Conservation (phyloP, 2,888 invertebrate species). For the Pseudoips prasinana region DNA sequence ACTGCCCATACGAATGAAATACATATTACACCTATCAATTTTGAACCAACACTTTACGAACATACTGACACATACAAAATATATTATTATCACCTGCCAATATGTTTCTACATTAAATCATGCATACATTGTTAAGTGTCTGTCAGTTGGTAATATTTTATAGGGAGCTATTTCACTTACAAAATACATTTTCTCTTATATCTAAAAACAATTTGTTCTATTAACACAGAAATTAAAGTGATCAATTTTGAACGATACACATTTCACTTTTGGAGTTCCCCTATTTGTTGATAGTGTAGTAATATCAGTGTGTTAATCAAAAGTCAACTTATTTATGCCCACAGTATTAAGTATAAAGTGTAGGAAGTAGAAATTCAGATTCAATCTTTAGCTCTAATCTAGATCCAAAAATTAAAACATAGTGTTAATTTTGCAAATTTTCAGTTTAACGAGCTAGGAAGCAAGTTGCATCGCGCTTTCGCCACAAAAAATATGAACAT, state of each 20-base stretch:
- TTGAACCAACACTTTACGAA: too few relatives aligned
- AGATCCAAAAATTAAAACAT: too few relatives aligned
- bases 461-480: too few relatives aligned
- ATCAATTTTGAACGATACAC: constrained; percentile 51
- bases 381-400: too few relatives aligned
- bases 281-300: constrained; percentile 22
- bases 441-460: too few relatives aligned
- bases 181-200: constrained; percentile 23
- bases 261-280: constrained; percentile 49
- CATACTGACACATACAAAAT: too few relatives aligned
- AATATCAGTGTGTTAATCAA: constrained; percentile 12
- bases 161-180: constrained; percentile 1
- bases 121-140: constrained; percentile 16
- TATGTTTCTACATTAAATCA: constrained; percentile 3
- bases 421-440: too few relatives aligned
- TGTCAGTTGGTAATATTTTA: constrained; percentile 25
- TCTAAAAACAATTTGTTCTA: constrained; percentile 52
- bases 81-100: too few relatives aligned
- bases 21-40: too few relatives aligned
- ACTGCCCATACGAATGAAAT: too few relatives aligned
- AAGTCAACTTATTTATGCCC: constrained; percentile 1
- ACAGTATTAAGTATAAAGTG: neutral
- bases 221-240: constrained; percentile 58
- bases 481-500: too few relatives aligned
- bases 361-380: too few relatives aligned